Base-by-base conservation (phyloP, 2,888 invertebrate genomes). In the Entomobrya multifasciata region DNA sequence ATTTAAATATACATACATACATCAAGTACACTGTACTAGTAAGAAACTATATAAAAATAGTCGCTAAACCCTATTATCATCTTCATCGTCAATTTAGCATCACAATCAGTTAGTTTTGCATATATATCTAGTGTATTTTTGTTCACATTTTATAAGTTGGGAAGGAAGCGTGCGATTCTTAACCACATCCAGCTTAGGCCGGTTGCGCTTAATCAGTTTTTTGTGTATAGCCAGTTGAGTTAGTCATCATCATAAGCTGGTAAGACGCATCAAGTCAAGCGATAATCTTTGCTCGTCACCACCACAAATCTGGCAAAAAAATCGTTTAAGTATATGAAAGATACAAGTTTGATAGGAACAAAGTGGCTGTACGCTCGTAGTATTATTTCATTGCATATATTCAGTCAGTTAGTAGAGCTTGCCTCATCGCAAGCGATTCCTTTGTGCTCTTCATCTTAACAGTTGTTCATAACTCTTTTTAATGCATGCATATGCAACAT, bases 171-270 rank as follows among this genome's bases (percentile, higher is more conserved):
- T n/a, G 27, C 41, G 22, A 67, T 41, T 67, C 67, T 44, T 44
- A 67, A 67, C 67, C 67, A 17, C 41, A 67, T 67, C 67, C 41
- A 8, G 8, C 36, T 52, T 74, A 52, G 17, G 52, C 27, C 30
- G 49, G 77, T 57, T 77, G 49, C 17, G 78, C 57, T 78, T 78
- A 47, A 78, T 78, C 78, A 78, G 78, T 62, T 78, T 62, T 65
- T n/a, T 77, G n/a, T n/a, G 30, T 36, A 3, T 15, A 76, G 36
- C 67, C 36, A 67, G 67, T 41, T n/a, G n/a, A n/a, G n/a, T n/a
- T 62, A 67, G 15, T 17, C 41, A 20, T 41, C 44, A 41, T 41
- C 36, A 41, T 44, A 67, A 17, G 22, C 67, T 67, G 41, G 67
- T 44, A 13, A 67, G 41, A 67, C 44, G 22, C 20, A 41, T 17